Base-by-base conservation (phyloP, 1,140 invertebrate species). In the Chrysomallon squamiferum region DNA sequence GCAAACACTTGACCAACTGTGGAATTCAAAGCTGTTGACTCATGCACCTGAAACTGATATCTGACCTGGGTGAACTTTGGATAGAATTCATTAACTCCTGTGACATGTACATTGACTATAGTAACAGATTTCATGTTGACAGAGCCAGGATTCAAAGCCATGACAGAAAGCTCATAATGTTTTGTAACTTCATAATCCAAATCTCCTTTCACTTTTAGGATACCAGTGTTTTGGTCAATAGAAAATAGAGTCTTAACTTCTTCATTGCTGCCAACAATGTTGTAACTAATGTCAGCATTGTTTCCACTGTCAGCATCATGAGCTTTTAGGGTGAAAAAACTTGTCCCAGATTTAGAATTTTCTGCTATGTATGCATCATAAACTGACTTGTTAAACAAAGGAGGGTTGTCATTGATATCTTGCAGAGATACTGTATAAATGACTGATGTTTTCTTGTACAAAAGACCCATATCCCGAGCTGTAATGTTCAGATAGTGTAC, bases 11-110 rank as follows among this genome's bases (percentile, higher is more conserved):
- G 88, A 5, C 95, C 95, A 27, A 98, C 91, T 25, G 90, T 90
- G 4, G 92, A 93, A 7, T 95, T 95, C 13, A 96, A 89, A 62
- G 92, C 89, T 0, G 94, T 93, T 30, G 94, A 95, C 86, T 98
- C 96, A 11, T 94, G 96, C 7, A 98, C 93, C 76, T 94, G 92
- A 84, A 98, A 95, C 74, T 94, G 92, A 79, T 98, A 98, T 0
- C 93, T 92, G 0, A 93, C 91, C 84, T 96, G 92, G 49, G 94
- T 88, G 81, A 99, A 99, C 72, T 91, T 90, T 0, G 96, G 96
- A 84, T 91, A 94, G 78, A 90, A 97, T 85, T 98, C 96, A 84
- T 98, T 98, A 0, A 94, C 90, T 0, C 95, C 94, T 0, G 91
- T 92, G 9, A 98, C 90, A 74, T 93, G 89, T 2, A 98, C 90